Conservation (phyloP, 2,113 vertebrate genomes). For the Anser brachyrhynchus region DNA sequence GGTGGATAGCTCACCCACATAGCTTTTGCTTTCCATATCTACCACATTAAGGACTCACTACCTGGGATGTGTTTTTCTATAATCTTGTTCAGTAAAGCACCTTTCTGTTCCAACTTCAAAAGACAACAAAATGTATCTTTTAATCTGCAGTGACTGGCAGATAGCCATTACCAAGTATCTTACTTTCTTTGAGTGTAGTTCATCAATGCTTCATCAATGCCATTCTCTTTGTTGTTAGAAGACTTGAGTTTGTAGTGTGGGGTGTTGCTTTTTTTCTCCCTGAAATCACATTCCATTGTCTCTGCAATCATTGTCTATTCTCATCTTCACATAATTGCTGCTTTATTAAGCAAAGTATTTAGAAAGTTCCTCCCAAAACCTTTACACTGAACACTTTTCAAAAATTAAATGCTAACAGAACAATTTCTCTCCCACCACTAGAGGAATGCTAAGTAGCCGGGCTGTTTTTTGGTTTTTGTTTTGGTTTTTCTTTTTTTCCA, state of each 20-base stretch:
- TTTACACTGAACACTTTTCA: neutral
- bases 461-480: neutral
- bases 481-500: neutral
- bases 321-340: slow-evolving; percentile 15
- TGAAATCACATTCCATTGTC: slow-evolving; percentile 39
- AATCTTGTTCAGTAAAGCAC: neutral
- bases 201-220: neutral
- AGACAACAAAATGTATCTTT: neutral
- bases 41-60: neutral
- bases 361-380: slow-evolving; percentile 14
- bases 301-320: slow-evolving; percentile 30
- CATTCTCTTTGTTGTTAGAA: neutral
- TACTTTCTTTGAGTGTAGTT: neutral
- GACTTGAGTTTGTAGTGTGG: neutral
- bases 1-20: no score
- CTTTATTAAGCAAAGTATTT: slow-evolving; percentile 44
- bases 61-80: neutral
- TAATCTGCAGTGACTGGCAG: neutral
- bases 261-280: neutral
- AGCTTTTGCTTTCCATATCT: neutral
- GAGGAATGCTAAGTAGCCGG: slow-evolving; percentile 2
- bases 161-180: neutral
- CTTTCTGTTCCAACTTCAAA: slow-evolving; percentile 10
- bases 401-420: slow-evolving; percentile 35
- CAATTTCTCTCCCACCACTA: neutral